Evolutionary conservation across 2,888 invertebrate genomes (phyloP).

Genomic region (Ormyrus labotus): DNA sequence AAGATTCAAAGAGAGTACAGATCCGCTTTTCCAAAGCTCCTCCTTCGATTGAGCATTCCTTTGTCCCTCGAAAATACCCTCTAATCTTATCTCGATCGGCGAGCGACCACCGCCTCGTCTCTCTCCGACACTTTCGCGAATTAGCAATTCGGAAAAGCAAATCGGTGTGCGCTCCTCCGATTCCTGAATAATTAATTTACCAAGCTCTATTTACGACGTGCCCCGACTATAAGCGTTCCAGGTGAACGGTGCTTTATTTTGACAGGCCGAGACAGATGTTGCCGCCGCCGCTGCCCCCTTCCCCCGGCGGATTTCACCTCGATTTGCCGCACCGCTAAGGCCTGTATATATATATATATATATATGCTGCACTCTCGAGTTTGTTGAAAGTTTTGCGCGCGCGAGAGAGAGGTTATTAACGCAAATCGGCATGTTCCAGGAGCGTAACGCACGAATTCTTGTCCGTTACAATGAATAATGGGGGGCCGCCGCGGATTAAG

Average conservation of each 20-base stretch:
- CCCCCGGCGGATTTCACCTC: conserved; percentile 33
- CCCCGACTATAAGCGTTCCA: conserved; percentile 9
- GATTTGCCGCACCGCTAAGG: conserved; percentile 17
- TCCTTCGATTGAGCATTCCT: no score
- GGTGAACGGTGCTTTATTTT: conserved; percentile 44
- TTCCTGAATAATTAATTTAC: conserved; percentile 42
- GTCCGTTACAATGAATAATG: no score
- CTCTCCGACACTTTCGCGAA: not conserved
- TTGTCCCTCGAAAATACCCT: no score
- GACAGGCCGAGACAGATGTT: conserved; percentile 38
- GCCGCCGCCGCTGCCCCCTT: not conserved
- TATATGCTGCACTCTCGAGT: not conserved
- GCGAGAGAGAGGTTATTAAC: not conserved
- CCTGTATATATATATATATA: not conserved
- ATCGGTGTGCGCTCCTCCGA: not conserved
- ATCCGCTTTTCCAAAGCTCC: no score
- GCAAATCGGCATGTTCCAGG: no score
- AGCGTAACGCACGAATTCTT: no score
- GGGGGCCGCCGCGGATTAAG: not conserved
- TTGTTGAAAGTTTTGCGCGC: conserved; percentile 31
- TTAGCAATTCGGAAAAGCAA: conserved; percentile 15
- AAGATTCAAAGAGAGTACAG: no score
- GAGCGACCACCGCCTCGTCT: no score
- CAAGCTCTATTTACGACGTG: conserved; percentile 50
- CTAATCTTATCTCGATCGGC: no score